phyloP scores from a whole-genome alignment of 1,140 invertebrate genomes.

The Hycleus phaleratus region DNA sequence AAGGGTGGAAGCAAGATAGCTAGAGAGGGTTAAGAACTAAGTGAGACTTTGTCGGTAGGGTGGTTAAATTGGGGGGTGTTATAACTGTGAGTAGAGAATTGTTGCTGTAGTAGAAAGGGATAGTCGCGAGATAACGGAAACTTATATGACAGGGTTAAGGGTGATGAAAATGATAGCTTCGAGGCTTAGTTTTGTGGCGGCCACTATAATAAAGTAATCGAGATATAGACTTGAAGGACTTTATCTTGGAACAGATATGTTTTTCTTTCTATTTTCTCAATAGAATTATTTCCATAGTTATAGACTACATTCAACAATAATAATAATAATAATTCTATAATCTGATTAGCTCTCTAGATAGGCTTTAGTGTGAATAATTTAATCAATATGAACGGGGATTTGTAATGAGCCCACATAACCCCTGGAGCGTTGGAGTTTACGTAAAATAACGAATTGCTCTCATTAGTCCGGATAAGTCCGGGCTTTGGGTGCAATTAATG shows the following conservation, averaged over 20 bases:
- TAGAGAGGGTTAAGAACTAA: not conserved
- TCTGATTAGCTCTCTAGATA: not conserved
- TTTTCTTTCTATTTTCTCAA: too few relatives aligned
- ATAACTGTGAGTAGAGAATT: too few relatives aligned
- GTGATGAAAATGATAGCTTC: slow-evolving; percentile 42
- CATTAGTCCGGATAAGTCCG: slow-evolving; percentile 15
- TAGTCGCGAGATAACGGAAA: slow-evolving; percentile 38
- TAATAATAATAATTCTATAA: too few relatives aligned
- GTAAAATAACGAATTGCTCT: slow-evolving; percentile 8
- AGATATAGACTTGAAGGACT: slow-evolving; percentile 26
- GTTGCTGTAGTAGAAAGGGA: not conserved
- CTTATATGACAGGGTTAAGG: slow-evolving; percentile 44
- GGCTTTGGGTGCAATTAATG: slow-evolving; percentile 11
- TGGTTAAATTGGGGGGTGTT: not conserved
- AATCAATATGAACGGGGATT: slow-evolving; percentile 12
- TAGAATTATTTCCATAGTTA: too few relatives aligned
- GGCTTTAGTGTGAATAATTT: slow-evolving; percentile 5
- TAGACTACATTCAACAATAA: too few relatives aligned
- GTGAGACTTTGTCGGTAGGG: not conserved
- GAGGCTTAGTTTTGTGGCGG: slow-evolving; percentile 37
- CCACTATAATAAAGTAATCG: slow-evolving; percentile 36
- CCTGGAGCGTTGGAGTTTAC: not conserved
- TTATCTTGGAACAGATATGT: slow-evolving; percentile 1
- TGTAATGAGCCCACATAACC: slow-evolving; percentile 10
- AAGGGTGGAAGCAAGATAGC: too few relatives aligned